A percentile compares a stretch with the other conserved stretches of the same genome.
Evolutionary conservation across 2,113 vertebrate genomes (phyloP).

Genomic region (Corythaeola cristata): DNA sequence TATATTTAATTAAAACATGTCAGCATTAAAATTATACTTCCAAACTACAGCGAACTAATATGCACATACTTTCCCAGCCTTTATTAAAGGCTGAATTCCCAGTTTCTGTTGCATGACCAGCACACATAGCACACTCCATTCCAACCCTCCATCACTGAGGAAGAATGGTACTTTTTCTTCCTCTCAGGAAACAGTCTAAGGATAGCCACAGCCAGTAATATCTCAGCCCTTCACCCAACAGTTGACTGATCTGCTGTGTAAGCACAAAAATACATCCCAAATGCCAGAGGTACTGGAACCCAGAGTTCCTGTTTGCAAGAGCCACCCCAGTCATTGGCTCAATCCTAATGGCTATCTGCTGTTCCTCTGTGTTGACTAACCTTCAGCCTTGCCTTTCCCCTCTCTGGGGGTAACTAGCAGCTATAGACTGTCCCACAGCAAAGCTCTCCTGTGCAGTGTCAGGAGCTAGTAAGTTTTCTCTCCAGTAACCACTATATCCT

Average conservation of each 20-base stretch:
- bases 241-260: not conserved
- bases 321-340: not conserved
- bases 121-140: accelerated
- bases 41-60: not conserved
- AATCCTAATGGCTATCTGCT: not conserved
- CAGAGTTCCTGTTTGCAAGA: not conserved
- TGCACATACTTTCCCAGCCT: not conserved
- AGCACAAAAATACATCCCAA: not conserved
- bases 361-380: not conserved
- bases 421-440: not conserved
- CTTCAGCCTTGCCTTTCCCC: not conserved
- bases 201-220: not conserved
- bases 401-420: not conserved
- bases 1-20: not conserved
- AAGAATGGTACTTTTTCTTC: not conserved
- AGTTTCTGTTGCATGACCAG: not conserved
- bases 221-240: not conserved
- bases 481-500: not conserved
- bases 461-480: not conserved
- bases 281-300: not conserved
- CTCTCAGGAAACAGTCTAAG: not conserved
- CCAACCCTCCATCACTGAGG: accelerated
- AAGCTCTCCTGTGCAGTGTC: not conserved
- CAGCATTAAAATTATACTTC: not conserved
- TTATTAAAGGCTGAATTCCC: not conserved